Percentiles rank a stretch among this genome's conserved stretches.
Conservation (phyloP, 1,140 invertebrate species). For the Philopotamus ludificatus region DNA sequence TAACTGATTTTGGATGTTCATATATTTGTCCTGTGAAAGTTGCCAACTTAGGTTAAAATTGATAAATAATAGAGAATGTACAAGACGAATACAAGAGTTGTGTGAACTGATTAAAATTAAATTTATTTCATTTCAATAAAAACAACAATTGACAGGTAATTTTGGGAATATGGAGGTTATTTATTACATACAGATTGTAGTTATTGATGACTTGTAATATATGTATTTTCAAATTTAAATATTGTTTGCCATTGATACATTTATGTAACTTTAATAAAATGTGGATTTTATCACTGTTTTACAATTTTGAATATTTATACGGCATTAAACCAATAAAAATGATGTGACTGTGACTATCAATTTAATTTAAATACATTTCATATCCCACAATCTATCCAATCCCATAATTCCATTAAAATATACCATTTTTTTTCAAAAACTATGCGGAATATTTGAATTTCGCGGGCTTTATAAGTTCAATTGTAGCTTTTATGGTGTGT, state of each 20-base stretch:
- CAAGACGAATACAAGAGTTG: constrained; percentile 10
- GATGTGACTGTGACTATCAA: constrained; percentile 45
- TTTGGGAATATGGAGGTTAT: too few species aligned
- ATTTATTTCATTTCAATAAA: too few species aligned
- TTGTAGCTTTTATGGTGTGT: too few species aligned
- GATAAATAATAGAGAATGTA: not conserved
- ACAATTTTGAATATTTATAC: constrained; percentile 60
- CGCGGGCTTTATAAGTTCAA: too few species aligned
- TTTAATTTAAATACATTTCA: too few species aligned
- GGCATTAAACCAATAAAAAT: constrained; percentile 57
- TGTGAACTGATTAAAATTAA: constrained; percentile 11
- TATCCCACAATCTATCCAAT: too few species aligned
- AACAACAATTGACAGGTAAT: too few species aligned
- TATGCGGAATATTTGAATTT: too few species aligned
- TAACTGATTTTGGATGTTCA: constrained; percentile 12
- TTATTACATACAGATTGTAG: too few species aligned
- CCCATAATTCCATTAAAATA: too few species aligned
- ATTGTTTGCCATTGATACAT: constrained; percentile 39
- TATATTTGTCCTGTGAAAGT: constrained; percentile 33
- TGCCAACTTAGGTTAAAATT: constrained; percentile 28
- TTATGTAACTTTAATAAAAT: constrained; percentile 40
- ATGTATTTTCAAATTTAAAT: constrained; percentile 33
- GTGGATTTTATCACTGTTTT: constrained; percentile 61
- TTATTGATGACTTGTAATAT: not conserved
- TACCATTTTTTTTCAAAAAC: too few species aligned